These are phyloP conservation scores for Eupelmus urozonus DNA, from an alignment of 2,888 invertebrate genomes.

Conservation along the genomic window DNA sequence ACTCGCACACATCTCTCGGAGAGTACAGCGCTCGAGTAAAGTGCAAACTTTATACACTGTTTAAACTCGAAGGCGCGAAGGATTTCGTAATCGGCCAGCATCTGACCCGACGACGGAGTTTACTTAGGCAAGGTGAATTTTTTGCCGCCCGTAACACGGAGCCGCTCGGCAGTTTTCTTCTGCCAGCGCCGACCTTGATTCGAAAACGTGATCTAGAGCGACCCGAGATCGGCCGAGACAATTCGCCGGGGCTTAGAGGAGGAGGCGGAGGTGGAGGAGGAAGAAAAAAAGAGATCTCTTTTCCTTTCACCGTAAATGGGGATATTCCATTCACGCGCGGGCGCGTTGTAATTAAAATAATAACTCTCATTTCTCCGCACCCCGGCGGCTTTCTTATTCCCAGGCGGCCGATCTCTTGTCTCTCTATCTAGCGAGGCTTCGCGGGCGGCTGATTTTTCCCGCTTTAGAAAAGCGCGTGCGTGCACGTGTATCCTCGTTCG, in stretches of 20 bases:
- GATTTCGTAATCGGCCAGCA: conserved; percentile 57
- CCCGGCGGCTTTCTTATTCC: conserved; percentile 57
- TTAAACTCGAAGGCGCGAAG: conserved; percentile 40
- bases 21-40: conserved; percentile 38
- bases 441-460: conserved; percentile 48
- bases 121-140: conserved; percentile 53
- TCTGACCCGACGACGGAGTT: conserved; percentile 57
- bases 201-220: conserved; percentile 58
- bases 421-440: conserved; percentile 20
- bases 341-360: conserved; percentile 66
- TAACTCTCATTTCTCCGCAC: conserved; percentile 59
- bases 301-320: conserved; percentile 57
- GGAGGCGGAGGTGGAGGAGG: background rate
- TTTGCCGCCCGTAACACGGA: too few species aligned
- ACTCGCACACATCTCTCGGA: too few species aligned
- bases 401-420: conserved; percentile 50
- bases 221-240: conserved; percentile 20
- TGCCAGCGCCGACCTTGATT: conserved; percentile 51
- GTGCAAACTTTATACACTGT: conserved; percentile 19
- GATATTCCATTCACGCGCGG: conserved; percentile 57
- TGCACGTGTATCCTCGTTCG: background rate
- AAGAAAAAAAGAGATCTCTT: conserved; percentile 17
- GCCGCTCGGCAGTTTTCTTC: too few species aligned
- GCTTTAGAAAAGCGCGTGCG: conserved; percentile 28
- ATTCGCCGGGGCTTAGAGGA: conserved; percentile 16